Evolutionary conservation across 2,113 vertebrate species (phyloP), one percentile per base, ranked within the genome.

Genomic region (Podarcis raffonei): DNA sequence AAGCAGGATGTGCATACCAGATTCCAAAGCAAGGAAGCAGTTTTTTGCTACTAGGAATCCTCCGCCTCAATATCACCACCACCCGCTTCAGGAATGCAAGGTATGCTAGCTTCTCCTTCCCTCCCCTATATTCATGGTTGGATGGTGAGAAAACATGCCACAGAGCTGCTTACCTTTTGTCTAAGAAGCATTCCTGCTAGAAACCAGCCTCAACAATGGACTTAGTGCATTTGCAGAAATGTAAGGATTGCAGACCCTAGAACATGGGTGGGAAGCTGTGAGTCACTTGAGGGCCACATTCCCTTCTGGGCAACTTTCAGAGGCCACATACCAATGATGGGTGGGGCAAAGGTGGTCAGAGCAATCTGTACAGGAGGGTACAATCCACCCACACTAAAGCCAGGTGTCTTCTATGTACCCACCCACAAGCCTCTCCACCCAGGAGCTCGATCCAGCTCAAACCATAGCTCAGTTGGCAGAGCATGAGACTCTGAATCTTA

Each of bases 101-200:
- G 85, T n/a, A 11, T 2, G 30, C 66, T 82, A 53, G 39, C 80
- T 76, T 3, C 80, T 83, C 81, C 57, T 74, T 53, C 65, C 5
- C 0, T 76, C 62, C n/a, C 57, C 87, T 71, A 86, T 83, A 85
- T 59, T 76, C 69, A 2, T 4, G 62, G 92, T 32, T 89, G 0
- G 9, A 5, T 6, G 59, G 91, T 35, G 1, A 22, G 57, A 81
- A 81, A 81, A 85, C 69, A 48, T 87, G 83, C 30, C 35, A 7
- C 27, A 32, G 23, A 88, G 2, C 2, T 23, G 5, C 48, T 87
- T 7, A 22, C n/a, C 84, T 39, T 37, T 39, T 2, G 78, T 84
- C 68, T 74, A 84, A 57, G 25, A 82, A 72, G 81, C 84, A 30
- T 83, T 80, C 66, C 72, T 87, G 85, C 87, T 86, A 86, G 79